Evolutionary conservation across 2,888 invertebrate species (phyloP).

Genomic region (Dione vanillae): DNA sequence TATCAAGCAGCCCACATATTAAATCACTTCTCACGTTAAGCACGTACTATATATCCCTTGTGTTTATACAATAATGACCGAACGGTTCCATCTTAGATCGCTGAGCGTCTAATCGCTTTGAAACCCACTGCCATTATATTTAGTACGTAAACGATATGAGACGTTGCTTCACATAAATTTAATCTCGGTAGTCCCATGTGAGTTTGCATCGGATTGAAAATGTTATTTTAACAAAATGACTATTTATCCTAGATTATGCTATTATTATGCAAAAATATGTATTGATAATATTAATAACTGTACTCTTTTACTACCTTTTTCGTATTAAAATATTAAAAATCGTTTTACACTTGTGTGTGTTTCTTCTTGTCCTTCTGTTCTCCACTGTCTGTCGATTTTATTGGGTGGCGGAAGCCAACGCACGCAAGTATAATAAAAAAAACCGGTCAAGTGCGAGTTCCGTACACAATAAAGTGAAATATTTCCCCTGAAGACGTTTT

Average conservation of each 20-base stretch:
- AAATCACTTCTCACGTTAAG: not conserved
- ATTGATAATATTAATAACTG: not conserved
- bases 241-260: not conserved
- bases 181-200: constrained; percentile 51
- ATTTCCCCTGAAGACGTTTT: no score
- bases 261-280: not conserved
- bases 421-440: no score
- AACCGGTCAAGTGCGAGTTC: no score
- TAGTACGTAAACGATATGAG: constrained; percentile 41
- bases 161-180: constrained; percentile 53
- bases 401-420: no score
- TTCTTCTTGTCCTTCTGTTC: no score
- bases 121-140: constrained; percentile 36
- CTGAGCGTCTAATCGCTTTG: constrained; percentile 27
- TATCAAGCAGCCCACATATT: not conserved
- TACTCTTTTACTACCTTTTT: not conserved
- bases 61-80: constrained; percentile 18
- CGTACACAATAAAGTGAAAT: no score
- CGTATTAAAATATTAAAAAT: no score
- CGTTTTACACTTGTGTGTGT: no score
- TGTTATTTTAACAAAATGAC: not conserved
- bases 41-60: not conserved
- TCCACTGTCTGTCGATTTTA: no score
- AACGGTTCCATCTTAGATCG: constrained; percentile 29
- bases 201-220: constrained; percentile 29